Evolutionary conservation across 2,797 vertebrate species (phyloP), one percentile per base, ranked within the genome.

Genomic region (Staurois parvus): DNA sequence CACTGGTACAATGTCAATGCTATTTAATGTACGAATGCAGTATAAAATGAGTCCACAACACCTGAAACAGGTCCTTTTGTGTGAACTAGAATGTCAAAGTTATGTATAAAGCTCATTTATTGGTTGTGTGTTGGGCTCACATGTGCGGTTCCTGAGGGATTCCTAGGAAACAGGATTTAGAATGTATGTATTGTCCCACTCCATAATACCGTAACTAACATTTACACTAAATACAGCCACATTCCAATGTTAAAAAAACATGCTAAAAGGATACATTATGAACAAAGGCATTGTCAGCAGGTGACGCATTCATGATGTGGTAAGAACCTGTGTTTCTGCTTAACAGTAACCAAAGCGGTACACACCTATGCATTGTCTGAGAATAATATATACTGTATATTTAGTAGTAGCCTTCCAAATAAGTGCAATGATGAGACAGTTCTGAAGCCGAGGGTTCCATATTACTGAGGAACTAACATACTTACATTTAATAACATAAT

Each of bases 181-280:
- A 7, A 32, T 26, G 4, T 69, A 73, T 24, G 64, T 34, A 62
- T 40, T 62, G 69, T 24, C 48, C 32, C 30, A 59, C 69, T 48
- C 26, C 32, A 56, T n/a, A 59, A 72, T 69, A n/a, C n/a, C n/a
- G n/a, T n/a, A 69, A 72, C 32, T 72, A 3, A 12, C 15, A 29
- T 81, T 81, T 81, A 72, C 68, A 29, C 32, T 42, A 81, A 59
- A 72, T 62, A 70, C 30, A 62, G 69, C 19, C 30, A 29, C 79
- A 73, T 73, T 81, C 79, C 69, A 62, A 52, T 34, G 24, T 28
- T 72, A 73, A n/a, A 62, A 26, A 81, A 69, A 34, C 24, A 72
- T 81, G 19, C 34, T 37, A 29, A 37, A 81, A 72, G 56, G 34
- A 37, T 72, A 62, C 52, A 5, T 29, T 26, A 1, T 66, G 64